Evolutionary conservation across 2,113 vertebrate species (phyloP).

Genomic region (Tupaia chinensis): DNA sequence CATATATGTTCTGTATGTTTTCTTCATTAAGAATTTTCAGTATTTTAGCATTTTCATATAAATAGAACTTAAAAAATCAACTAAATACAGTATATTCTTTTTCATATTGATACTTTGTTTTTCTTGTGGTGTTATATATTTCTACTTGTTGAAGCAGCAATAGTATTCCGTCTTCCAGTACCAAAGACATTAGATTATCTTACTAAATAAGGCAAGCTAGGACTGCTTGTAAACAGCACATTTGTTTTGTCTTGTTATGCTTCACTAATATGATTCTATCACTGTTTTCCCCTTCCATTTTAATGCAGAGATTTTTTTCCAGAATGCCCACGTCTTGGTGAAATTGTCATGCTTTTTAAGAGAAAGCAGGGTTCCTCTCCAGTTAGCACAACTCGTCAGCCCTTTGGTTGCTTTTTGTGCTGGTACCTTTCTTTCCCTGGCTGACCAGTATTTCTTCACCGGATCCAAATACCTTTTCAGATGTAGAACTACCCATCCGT

Average conservation of each 20-base stretch:
- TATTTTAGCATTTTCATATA: slow-evolving; percentile 29
- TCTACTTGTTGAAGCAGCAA: not conserved
- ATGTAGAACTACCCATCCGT: not conserved
- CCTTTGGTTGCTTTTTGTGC: not conserved
- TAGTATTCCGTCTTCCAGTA: not conserved
- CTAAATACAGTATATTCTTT: not conserved
- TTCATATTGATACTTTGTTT: not conserved
- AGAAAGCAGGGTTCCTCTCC: slow-evolving; percentile 54
- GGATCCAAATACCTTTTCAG: slow-evolving; percentile 9
- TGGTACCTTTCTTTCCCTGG: not conserved
- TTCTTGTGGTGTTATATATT: not conserved
- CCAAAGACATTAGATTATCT: slow-evolving; percentile 23
- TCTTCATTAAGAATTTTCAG: slow-evolving; percentile 1
- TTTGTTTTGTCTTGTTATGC: not conserved
- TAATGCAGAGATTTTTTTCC: slow-evolving; percentile 18
- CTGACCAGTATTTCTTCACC: not conserved
- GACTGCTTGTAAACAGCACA: slow-evolving; percentile 4
- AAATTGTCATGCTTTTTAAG: slow-evolving; percentile 35
- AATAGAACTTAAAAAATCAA: not conserved
- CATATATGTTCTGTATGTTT: not conserved
- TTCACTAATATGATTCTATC: slow-evolving; percentile 22
- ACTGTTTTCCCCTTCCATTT: not conserved
- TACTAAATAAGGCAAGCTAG: not conserved
- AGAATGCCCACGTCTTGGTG: not conserved
- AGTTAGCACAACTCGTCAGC: not conserved